Base-by-base conservation (phyloP, 2,113 vertebrate genomes). In the Delphinapterus leucas region DNA sequence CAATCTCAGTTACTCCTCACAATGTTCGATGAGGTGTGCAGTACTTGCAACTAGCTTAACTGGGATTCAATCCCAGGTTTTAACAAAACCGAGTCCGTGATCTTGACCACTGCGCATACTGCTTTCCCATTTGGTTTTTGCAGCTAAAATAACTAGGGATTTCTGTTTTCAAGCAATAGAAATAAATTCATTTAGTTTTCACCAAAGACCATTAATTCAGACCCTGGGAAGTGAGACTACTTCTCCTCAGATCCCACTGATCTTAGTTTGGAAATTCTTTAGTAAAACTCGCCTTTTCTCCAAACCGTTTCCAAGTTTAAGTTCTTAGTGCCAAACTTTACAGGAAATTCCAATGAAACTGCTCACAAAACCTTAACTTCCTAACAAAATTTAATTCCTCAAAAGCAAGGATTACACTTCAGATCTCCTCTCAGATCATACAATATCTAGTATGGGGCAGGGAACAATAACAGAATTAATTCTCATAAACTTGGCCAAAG, bases 131-230 rank as follows among this genome's bases (percentile, higher is more conserved):
- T 90, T 82, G 61, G 6, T 41, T 83, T 95, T 70, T 76, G 9
- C 17, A 44, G 38, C 31, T 90, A 63, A 38, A 80, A 60, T 91
- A 86, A 58, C 8, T 21, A 58, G 28, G n/a, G 14, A 33, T 82
- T 88, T 84, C 44, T 71, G 33, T 71, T 93, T 90, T 60, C 8
- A 82, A 90, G 26, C 44, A 95, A 94, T 53, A 53, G 85, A 96
- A 92, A 83, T 61, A 82, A 83, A 41, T 83, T 63, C 17, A 60
- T 44, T 93, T 79, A 21, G 4, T 60, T 90, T 84, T 89, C 63
- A 88, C 73, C 44, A 15, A 82, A 90, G 23, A 70, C 36, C 17
- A 63, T 84, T 68, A 63, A 92, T 28, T 84, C 44, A 89, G 25
- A 71, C 8, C 76, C 13, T 79, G 31, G 47, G 6, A 80, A 53